These are phyloP conservation scores for Vanessa atalanta DNA, from an alignment of 1,140 invertebrate genomes.

Conservation along the genomic window DNA sequence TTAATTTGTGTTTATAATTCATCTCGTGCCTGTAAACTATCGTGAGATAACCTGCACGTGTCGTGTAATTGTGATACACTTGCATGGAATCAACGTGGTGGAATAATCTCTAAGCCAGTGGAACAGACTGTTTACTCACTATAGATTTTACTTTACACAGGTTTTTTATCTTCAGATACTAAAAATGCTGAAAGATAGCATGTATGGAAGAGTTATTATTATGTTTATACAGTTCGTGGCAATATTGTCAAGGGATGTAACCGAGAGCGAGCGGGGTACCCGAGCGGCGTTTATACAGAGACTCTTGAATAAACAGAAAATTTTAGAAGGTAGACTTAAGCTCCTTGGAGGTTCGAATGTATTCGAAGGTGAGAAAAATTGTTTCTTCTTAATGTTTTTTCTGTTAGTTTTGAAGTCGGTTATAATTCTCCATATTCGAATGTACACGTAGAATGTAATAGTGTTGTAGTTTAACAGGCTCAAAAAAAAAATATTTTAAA, in stretches of 20 bases:
- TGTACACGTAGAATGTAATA: too few species aligned
- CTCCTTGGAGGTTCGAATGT: constrained; percentile 84
- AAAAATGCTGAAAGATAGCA: not conserved
- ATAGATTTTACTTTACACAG: not conserved
- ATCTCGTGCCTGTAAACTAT: too few species aligned
- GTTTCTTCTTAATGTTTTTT: not conserved
- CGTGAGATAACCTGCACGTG: too few species aligned
- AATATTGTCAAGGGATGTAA: constrained; percentile 53
- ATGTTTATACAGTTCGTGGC: constrained; percentile 31
- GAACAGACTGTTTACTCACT: not conserved
- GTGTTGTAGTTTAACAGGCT: too few species aligned
- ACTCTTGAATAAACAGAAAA: constrained; percentile 83
- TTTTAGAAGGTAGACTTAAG: constrained; percentile 86
- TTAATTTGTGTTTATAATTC: too few species aligned
- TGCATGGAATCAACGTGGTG: too few species aligned
- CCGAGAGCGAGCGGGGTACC: constrained; percentile 53
- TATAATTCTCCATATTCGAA: too few species aligned
- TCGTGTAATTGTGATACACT: too few species aligned
- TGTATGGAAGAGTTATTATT: constrained; percentile 26
- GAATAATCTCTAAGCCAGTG: not conserved
- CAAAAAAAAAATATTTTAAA: too few species aligned
- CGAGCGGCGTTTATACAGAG: constrained; percentile 66
- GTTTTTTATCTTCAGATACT: not conserved
- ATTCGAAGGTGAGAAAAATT: constrained; percentile 83
- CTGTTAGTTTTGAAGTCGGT: too few species aligned